Base-by-base conservation (phyloP, 2,888 invertebrate genomes). In the Eudasyphora cyanicolor region DNA sequence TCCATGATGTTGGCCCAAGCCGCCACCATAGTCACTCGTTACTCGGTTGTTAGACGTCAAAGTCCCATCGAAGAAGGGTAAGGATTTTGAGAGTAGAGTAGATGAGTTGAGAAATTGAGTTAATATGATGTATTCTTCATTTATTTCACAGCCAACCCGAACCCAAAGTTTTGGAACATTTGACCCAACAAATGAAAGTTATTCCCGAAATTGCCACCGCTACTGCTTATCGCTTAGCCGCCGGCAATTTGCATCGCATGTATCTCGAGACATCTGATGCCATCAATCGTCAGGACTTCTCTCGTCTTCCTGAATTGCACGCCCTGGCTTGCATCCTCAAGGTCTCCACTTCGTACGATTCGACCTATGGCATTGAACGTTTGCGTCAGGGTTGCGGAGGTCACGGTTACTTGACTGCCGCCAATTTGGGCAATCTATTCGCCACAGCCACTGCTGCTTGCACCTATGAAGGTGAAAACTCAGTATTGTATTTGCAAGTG, bases 401-500 rank as follows among this genome's bases (percentile, higher is more conserved):
- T 0, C 98, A 98, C 92, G 98, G 98, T 2, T 98, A 97, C 93
- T 95, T 97, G 95, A 94, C 95, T 27, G 93, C 95, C 38, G 96
- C 97, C 85, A 97, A 96, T 91, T 93, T 98, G 85, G 97, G 98
- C 17, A 93, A 94, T 82, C 95, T 96, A 2, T 98, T 97, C 91
- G 95, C 95, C 0, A 92, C 95, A 79, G 95, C 95, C 42, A 96
- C 97, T 0, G 97, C 98, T 38, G 95, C 96, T 82, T 96, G 96
- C 91, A 98, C 98, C 1, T 98, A 98, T 90, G 98, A 98, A 93
- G 98, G 98, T 0, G 98, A 98, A 93, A 98, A 98, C 91, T 97
- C 98, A 0, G 98, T 98, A 51, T 93, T 98, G 89, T 93, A 96
- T 81, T 93, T 98, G 79, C 98, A 98, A 93, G 96, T 97, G 0